Evolutionary conservation across 1,140 invertebrate genomes (phyloP).

Genomic region (Lethrus apterus): DNA sequence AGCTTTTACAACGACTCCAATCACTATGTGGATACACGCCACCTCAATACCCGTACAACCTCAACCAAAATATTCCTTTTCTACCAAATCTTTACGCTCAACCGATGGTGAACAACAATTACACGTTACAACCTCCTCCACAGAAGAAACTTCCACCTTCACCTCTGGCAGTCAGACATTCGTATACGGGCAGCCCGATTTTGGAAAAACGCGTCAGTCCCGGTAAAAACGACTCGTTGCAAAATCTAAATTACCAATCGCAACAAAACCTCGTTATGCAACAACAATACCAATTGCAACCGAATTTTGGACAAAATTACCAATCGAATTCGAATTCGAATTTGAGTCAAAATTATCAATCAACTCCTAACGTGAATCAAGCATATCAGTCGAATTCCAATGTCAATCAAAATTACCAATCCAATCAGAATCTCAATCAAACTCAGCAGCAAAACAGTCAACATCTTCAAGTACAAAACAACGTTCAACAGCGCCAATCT

Average conservation of each 20-base stretch:
- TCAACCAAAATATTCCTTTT: slow-evolving; percentile 5
- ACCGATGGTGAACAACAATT: slow-evolving; percentile 33
- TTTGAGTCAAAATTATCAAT: slow-evolving; percentile 19
- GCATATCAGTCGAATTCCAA: slow-evolving; percentile 22
- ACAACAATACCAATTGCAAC: slow-evolving; percentile 27
- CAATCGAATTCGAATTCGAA: slow-evolving; percentile 17
- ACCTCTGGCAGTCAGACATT: slow-evolving; percentile 29
- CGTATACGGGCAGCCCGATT: slow-evolving; percentile 31
- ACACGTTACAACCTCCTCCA: slow-evolving; percentile 28
- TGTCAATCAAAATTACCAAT: slow-evolving; percentile 11
- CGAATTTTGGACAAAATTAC: slow-evolving; percentile 3
- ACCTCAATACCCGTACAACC: slow-evolving; percentile 22
- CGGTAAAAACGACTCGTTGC: slow-evolving; percentile 29
- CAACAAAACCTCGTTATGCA: slow-evolving; percentile 23
- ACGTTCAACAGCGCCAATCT: slow-evolving; percentile 5
- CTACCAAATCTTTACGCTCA: slow-evolving; percentile 21
- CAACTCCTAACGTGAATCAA: slow-evolving; percentile 24
- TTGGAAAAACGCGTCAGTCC: slow-evolving; percentile 33
- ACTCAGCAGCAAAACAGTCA: slow-evolving; percentile 29
- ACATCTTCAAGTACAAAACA: slow-evolving; percentile 8
- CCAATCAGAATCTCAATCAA: slow-evolving; percentile 18
- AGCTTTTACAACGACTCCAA: slow-evolving; percentile 35
- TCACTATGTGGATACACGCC: slow-evolving; percentile 28
- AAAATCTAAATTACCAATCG: slow-evolving; percentile 19
- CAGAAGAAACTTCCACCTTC: slow-evolving; percentile 36